Base-by-base conservation (phyloP, 2,888 invertebrate genomes). In the Podabrus alpinus region DNA sequence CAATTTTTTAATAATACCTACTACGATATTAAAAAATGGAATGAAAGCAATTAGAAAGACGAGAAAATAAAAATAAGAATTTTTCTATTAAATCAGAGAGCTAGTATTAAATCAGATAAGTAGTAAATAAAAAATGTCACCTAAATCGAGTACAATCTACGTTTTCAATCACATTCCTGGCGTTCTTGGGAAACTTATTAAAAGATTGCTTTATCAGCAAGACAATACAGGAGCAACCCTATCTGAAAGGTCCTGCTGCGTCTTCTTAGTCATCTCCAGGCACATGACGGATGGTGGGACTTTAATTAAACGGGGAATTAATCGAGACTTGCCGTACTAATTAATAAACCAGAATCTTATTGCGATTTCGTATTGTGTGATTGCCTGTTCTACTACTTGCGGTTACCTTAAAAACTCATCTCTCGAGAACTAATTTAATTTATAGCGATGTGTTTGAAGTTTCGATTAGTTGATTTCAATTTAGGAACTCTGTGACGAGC, bases 201-300 rank as follows among this genome's bases (percentile, higher is more conserved):
- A 85, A 85, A 85, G 85, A 85, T 85, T 84, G 85, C 85, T 85
- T 84, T 84, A 85, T 85, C 85, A 83, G 82, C 82, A 80, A 83
- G 83, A 85, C 85, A 85, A 85, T 84, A 78, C 75, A 69, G 66
- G 59, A 78, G 79, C 81, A 83, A 81, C 84, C 83, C 82, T 81
- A 81, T 81, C 80, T 19, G 64, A 61, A 15, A 79, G 79, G 80
- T 61, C 69, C 16, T 60, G 59, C 67, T 62, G 62, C 59, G 69
- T 72, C 72, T 72, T 72, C 64, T 59, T 16, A 76, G 82, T 81
- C 82, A 81, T 81, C 81, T 79, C 80, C 77, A 77, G 80, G 81
- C 80, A 74, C 81, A 83, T 85, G 85, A 85, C 83, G 85, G 85
- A 86, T 84, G 83, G 83, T 78, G 79, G 78, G 78, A 80, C 80